Conservation (phyloP, 2,113 vertebrate genomes). For the Rhinoptilus africanus region DNA sequence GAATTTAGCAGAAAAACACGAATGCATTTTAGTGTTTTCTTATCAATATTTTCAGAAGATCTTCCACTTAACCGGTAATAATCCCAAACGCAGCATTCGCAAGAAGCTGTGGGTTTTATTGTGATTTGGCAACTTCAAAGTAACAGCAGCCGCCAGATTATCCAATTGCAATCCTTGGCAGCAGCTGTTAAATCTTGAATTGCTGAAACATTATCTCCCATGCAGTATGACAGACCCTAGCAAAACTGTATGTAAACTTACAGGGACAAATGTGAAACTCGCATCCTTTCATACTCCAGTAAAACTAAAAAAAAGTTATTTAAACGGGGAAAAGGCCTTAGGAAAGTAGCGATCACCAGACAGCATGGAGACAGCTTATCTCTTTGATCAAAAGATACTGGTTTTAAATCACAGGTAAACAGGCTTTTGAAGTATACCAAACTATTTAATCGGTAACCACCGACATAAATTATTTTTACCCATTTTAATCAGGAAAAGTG, state of each 20-base stretch:
- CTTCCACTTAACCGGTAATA: neutral
- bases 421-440: constrained; percentile 40
- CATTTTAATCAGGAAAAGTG: constrained; percentile 22
- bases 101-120: neutral
- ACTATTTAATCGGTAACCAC: constrained; percentile 33
- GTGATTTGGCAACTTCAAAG: constrained; percentile 37
- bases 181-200: constrained; percentile 49
- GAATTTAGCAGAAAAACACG: neutral
- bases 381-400: constrained; percentile 55
- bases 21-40: neutral
- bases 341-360: constrained; percentile 33
- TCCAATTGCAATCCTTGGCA: constrained; percentile 21
- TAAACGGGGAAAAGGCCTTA: neutral
- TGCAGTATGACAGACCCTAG: neutral
- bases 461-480: neutral
- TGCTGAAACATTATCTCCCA: constrained; percentile 10
- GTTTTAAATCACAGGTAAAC: constrained; percentile 70
- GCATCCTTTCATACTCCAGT: neutral
- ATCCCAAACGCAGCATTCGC: neutral
- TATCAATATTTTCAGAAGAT: neutral
- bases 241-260: neutral
- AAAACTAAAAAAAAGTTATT: neutral
- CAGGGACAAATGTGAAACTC: neutral
- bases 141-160: neutral
- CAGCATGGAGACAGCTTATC: constrained; percentile 71